Percentiles rank a stretch among this genome's conserved stretches.
Evolutionary conservation across 2,888 invertebrate genomes (phyloP).

Genomic region (Strigamia crassipes): DNA sequence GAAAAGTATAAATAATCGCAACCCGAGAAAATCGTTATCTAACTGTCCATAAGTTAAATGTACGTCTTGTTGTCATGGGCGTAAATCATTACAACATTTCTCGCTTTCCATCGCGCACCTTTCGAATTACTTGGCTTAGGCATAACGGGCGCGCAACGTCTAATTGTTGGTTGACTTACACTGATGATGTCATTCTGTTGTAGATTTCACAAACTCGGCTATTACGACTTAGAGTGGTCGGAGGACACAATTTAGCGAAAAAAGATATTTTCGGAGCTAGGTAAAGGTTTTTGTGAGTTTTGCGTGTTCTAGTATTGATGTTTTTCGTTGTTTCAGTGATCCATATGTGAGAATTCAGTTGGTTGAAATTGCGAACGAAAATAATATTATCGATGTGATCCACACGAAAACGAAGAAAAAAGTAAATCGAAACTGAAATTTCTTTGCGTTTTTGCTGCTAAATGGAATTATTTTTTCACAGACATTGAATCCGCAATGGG

Average conservation of each 20-base stretch:
- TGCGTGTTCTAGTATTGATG: neutral
- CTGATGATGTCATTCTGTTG: conserved; percentile 37
- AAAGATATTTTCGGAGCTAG: conserved; percentile 99
- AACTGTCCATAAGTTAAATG: no score
- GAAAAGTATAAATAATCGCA: no score
- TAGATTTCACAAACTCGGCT: conserved; percentile 58
- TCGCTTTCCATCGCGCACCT: no score
- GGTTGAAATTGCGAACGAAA: conserved; percentile 75
- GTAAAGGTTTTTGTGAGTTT: conserved; percentile 62
- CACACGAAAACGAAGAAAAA: conserved; percentile 96
- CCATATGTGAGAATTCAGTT: conserved; percentile 95
- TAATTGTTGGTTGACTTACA: no score
- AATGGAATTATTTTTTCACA: conserved; percentile 62
- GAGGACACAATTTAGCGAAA: conserved; percentile 90
- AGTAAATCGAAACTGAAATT: conserved; percentile 63
- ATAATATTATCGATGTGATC: conserved; percentile 81
- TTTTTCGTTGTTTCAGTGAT: conserved; percentile 70
- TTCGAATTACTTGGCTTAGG: no score
- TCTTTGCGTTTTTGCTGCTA: conserved; percentile 45
- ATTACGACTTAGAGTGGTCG: conserved; percentile 81
- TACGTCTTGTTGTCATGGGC: no score
- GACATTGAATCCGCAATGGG: conserved; percentile 97
- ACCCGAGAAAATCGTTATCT: no score
- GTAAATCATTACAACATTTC: no score
- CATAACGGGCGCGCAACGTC: no score